These are phyloP conservation scores for Sparidentex hasta DNA, from an alignment of 2,797 vertebrate species.

Conservation along the genomic window DNA sequence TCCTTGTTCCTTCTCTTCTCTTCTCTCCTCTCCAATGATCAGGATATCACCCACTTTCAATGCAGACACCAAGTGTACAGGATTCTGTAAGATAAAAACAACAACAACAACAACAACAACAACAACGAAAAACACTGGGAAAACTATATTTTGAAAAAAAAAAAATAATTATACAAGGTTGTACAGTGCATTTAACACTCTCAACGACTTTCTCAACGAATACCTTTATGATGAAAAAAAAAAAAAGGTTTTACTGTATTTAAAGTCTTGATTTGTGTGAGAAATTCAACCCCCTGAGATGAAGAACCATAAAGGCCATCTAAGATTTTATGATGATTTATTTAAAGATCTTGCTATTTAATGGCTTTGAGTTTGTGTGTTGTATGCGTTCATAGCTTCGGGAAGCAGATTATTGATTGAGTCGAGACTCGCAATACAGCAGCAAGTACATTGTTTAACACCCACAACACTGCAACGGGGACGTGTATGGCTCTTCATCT, in stretches of 20 bases:
- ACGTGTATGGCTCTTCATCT: slow-evolving; percentile 79
- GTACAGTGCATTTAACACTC: slow-evolving; percentile 79
- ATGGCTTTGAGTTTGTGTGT: slow-evolving; percentile 60
- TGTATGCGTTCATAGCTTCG: slow-evolving; percentile 58
- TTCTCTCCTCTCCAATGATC: slow-evolving; percentile 69
- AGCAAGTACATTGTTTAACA: slow-evolving; percentile 46
- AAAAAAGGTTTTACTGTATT: slow-evolving; percentile 66
- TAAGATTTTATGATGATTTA: slow-evolving; percentile 55
- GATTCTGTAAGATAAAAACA: slow-evolving; percentile 75
- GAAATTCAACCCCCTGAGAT: slow-evolving; percentile 66
- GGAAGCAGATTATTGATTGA: slow-evolving; percentile 44
- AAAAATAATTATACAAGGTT: slow-evolving; percentile 68
- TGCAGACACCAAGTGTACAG: slow-evolving; percentile 78
- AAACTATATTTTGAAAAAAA: slow-evolving; percentile 82
- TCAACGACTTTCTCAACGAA: slow-evolving; percentile 69
- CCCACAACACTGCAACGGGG: slow-evolving; percentile 50
- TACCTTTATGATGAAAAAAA: slow-evolving; percentile 74
- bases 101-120: slow-evolving; percentile 4
- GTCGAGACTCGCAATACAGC: slow-evolving; percentile 50
- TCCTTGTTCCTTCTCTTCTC: slow-evolving; percentile 11
- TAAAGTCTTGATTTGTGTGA: slow-evolving; percentile 74
- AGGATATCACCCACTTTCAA: slow-evolving; percentile 77
- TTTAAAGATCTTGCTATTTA: slow-evolving; percentile 51
- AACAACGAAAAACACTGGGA: slow-evolving; percentile 65
- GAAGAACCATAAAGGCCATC: slow-evolving; percentile 74